phyloP scores from a whole-genome alignment of 2,113 vertebrate genomes.

The Lota lota region DNA sequence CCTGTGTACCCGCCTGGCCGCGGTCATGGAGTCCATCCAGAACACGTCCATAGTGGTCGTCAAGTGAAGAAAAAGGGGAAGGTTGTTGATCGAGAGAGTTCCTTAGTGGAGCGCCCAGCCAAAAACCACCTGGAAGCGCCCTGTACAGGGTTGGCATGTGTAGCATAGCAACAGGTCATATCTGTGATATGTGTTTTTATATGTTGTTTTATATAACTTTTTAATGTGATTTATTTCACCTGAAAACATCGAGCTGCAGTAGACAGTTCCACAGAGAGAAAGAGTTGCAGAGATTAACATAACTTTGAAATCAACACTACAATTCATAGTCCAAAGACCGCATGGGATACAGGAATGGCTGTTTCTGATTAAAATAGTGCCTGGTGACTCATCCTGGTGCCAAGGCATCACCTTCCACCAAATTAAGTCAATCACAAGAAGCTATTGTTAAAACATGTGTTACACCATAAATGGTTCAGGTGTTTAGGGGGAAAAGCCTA shows the following conservation, averaged over 20 bases:
- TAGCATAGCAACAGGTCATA: neutral
- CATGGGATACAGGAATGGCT: neutral
- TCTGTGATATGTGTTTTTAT: neutral
- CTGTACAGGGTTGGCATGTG: neutral
- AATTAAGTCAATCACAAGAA: neutral
- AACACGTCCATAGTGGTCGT: conserved; percentile 80
- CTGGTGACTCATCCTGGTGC: no score
- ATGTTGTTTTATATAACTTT: conserved; percentile 1
- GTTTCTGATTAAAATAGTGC: neutral
- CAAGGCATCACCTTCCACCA: no score
- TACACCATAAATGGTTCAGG: neutral
- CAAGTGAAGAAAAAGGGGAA: conserved; percentile 62
- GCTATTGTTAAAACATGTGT: neutral
- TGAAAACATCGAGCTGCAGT: neutral
- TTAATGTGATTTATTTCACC: neutral
- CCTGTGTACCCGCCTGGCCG: conserved; percentile 89
- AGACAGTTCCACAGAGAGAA: neutral
- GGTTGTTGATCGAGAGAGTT: neutral
- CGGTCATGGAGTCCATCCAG: conserved; percentile 94
- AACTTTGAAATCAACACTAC: no score
- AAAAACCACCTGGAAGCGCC: neutral
- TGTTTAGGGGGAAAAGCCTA: no score
- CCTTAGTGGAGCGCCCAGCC: neutral
- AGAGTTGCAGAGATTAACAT: no score
- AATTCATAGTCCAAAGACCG: no score